Conservation (phyloP, 2,797 vertebrate species). For the Stomatorhinus walkeri region DNA sequence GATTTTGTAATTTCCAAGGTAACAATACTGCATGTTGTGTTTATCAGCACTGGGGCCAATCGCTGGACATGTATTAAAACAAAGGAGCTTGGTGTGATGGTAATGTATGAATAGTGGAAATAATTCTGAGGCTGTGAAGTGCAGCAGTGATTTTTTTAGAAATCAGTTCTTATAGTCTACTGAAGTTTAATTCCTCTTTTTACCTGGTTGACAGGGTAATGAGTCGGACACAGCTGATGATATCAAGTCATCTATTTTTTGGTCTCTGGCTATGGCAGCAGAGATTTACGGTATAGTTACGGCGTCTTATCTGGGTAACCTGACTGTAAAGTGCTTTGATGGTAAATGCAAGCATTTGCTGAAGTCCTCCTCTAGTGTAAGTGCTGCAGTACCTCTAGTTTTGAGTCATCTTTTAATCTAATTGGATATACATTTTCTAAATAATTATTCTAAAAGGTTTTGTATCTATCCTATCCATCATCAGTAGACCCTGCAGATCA, state of each 20-base stretch:
- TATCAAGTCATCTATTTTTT: background rate
- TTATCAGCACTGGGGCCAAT: background rate
- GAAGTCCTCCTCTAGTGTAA: background rate
- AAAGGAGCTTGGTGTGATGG: background rate
- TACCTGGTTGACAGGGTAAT: background rate
- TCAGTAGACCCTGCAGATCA: background rate
- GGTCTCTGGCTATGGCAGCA: background rate
- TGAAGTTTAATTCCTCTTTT: background rate
- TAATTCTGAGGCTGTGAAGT: background rate
- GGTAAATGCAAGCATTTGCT: background rate
- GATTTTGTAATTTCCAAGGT: background rate
- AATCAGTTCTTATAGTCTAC: background rate
- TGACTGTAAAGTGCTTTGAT: background rate
- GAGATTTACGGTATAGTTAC: background rate
- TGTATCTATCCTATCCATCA: background rate
- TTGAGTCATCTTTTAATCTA: background rate
- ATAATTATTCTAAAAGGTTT: background rate
- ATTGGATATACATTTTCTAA: constrained; percentile 8
- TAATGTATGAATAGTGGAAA: background rate
- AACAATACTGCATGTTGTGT: background rate
- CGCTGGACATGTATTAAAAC: background rate
- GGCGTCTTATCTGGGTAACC: background rate
- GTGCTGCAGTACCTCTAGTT: background rate
- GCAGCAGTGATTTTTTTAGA: background rate
- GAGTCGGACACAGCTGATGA: background rate